Conservation (phyloP, 2,888 invertebrate genomes). For the Coenonympha arcania region DNA sequence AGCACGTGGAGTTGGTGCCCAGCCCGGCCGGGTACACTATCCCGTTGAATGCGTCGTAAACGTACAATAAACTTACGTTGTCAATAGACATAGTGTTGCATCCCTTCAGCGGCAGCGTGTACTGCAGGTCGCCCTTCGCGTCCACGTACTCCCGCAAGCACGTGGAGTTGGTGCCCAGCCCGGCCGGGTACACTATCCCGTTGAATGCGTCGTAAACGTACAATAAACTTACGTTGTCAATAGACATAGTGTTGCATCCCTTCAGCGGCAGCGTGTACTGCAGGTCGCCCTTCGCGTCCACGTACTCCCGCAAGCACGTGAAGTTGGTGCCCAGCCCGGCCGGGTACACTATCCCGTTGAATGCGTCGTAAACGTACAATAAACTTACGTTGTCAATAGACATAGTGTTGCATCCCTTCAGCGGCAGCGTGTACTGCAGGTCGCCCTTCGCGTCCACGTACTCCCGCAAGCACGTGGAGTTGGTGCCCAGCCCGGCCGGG, state of each 20-base stretch:
- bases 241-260: conserved; percentile 95
- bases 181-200: conserved; percentile 93
- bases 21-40: conserved; percentile 93
- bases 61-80: conserved; percentile 76
- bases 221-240: conserved; percentile 80
- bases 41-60: conserved; percentile 81
- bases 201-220: conserved; percentile 76
- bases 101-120: conserved; percentile 87
- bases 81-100: conserved; percentile 96
- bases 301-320: conserved; percentile 89
- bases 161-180: conserved; percentile 90
- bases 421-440: conserved; percentile 86
- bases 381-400: conserved; percentile 86
- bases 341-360: conserved; percentile 94
- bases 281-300: conserved; percentile 78
- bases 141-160: conserved; percentile 89
- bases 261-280: conserved; percentile 88
- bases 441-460: conserved; percentile 80
- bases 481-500: conserved; percentile 92
- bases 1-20: conserved; percentile 91
- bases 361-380: conserved; percentile 51
- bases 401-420: conserved; percentile 95
- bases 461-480: conserved; percentile 89
- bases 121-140: conserved; percentile 79
- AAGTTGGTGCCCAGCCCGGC: conserved; percentile 93